Percentiles rank a stretch among this genome's conserved stretches.
Evolutionary conservation across 2,888 invertebrate species (phyloP).

Genomic region (Mystacides longicornis): DNA sequence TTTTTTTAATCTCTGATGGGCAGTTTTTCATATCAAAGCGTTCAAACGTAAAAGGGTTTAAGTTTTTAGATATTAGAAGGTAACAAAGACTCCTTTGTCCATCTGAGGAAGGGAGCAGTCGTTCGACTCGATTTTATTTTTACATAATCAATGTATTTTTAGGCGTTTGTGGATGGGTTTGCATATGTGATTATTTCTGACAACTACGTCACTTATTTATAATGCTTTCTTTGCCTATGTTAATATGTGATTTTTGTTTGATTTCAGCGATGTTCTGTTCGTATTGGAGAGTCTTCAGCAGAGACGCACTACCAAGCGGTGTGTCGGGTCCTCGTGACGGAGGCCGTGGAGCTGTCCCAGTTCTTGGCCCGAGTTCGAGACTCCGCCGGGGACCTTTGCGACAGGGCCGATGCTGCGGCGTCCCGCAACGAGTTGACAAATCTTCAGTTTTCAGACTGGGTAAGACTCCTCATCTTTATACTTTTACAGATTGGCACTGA

Average conservation of each 20-base stretch:
- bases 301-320: constrained; percentile 85
- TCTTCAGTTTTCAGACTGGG: constrained; percentile 87
- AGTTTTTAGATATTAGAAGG: too few relatives aligned
- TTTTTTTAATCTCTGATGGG: too few relatives aligned
- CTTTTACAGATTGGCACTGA: too few relatives aligned
- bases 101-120: too few relatives aligned
- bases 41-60: too few relatives aligned
- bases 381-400: constrained; percentile 59
- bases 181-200: neutral
- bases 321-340: constrained; percentile 84
- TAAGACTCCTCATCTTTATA: too few relatives aligned
- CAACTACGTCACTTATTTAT: neutral
- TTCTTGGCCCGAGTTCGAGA: constrained; percentile 79
- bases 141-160: too few relatives aligned
- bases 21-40: too few relatives aligned
- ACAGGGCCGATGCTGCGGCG: constrained; percentile 52
- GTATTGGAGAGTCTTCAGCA: constrained; percentile 48
- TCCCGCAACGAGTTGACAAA: constrained; percentile 69
- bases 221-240: too few relatives aligned
- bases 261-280: constrained; percentile 38
- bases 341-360: constrained; percentile 81
- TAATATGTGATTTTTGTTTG: constrained; percentile 5
- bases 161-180: too few relatives aligned
- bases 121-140: too few relatives aligned
- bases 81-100: too few relatives aligned